These are phyloP conservation scores for Andrena fulva DNA, from an alignment of 2,888 invertebrate species.

Conservation along the genomic window DNA sequence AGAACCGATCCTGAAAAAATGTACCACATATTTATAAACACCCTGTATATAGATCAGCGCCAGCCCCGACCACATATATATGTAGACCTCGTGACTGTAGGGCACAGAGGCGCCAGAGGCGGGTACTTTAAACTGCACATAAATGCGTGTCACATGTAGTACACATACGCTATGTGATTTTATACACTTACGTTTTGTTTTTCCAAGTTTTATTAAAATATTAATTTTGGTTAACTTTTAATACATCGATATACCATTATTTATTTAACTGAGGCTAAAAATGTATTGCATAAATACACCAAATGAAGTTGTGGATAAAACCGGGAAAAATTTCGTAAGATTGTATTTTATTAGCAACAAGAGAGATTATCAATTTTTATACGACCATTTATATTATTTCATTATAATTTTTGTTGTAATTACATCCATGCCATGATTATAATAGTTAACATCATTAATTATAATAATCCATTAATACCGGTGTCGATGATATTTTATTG, in stretches of 20 bases:
- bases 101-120: too few relatives aligned
- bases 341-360: neutral
- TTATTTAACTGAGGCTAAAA: constrained; percentile 9
- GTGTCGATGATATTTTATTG: neutral
- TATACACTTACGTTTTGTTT: constrained; percentile 8
- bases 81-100: too few relatives aligned
- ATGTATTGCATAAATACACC: constrained; percentile 4
- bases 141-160: too few relatives aligned
- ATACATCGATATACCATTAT: neutral
- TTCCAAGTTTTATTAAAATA: neutral
- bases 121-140: too few relatives aligned
- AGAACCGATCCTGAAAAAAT: too few relatives aligned
- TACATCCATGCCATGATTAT: neutral
- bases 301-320: neutral
- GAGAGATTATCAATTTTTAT: neutral
- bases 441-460: neutral
- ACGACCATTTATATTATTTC: neutral
- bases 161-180: neutral
- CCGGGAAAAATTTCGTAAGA: constrained; percentile 31
- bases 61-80: too few relatives aligned
- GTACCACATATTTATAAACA: too few relatives aligned
- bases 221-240: constrained; percentile 4
- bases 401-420: neutral
- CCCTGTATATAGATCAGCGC: too few relatives aligned
- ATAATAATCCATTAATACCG: neutral